Evolutionary conservation across 2,113 vertebrate genomes (phyloP), one percentile per base, ranked within the genome.

Genomic region (Rhinolophus sinicus): DNA sequence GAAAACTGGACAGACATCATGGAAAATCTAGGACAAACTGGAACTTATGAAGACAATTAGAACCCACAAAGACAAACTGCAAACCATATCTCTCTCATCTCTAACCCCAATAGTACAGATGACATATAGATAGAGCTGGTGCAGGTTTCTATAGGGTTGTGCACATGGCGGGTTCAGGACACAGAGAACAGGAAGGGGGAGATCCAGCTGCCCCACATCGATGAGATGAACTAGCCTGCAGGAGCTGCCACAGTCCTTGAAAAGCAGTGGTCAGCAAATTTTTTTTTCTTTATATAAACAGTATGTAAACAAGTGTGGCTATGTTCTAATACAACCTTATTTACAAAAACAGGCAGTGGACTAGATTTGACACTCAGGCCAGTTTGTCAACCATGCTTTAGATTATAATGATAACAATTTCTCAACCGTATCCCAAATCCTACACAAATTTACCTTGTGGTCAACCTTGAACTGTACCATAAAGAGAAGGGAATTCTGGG

Each of bases 401-500:
- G 60, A 75, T 18, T 33, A 58, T 50, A 94, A 56, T 52, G 56
- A 93, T 22, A 40, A 72, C 62, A 47, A 54, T n/a, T 76, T 88
- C 38, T 84, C 21, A 70, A 78, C n/a, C 11, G 22, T 58, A 93
- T 80, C 40, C 35, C 16, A 92, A 82, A 69, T 75, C 30, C 38
- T 81, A 8, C 22, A 30, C 69, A 54, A 54, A 75, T 89, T 83
- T 80, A 78, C 78, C 69, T 50, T 30, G 28, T 50, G 44, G 10
- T 38, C 54, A 83, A 58, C 21, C 10, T 16, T 64, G 60, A 96
- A 69, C 14, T 77, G 30, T 90, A 70, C 40, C 33, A 54, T 30
- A 93, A 11, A 76, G 9, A 50, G 50, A 94, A 94, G 56, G 73
- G 14, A 80, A 82, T 91, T 80, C n/a, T 88, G 47, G 50, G 89